Evolutionary conservation across 2,797 vertebrate genomes (phyloP).

Genomic region (Thamnophis elegans): DNA sequence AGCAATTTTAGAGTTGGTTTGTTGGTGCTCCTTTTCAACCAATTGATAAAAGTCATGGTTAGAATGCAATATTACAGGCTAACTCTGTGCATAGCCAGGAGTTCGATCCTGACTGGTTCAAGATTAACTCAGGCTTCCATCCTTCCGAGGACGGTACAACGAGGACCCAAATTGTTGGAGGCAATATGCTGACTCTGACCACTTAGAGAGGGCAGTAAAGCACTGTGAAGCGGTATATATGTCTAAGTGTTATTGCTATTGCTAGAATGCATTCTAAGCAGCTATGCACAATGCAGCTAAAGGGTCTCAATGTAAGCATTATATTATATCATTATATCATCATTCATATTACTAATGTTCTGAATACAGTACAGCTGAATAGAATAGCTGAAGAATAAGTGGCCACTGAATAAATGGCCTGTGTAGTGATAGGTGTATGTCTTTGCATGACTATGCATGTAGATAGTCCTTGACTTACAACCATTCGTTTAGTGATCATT

Average conservation of each 20-base stretch:
- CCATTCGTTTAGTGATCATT: too few species aligned
- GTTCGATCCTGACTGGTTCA: background rate
- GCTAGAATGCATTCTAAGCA: background rate
- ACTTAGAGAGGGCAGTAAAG: background rate
- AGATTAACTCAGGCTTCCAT: background rate
- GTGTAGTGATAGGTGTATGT: background rate
- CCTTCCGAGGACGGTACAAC: background rate
- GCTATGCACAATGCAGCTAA: background rate
- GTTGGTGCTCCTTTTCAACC: background rate
- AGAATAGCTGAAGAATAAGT: too few species aligned
- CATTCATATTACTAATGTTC: background rate
- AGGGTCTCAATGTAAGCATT: too few species aligned
- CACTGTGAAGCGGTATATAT: background rate
- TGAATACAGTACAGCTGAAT: too few species aligned
- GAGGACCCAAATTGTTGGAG: background rate
- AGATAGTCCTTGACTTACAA: too few species aligned
- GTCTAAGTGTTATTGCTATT: background rate
- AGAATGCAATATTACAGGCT: background rate
- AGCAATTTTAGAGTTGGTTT: background rate
- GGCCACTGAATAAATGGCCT: background rate
- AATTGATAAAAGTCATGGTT: background rate
- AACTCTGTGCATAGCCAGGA: background rate
- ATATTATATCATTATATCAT: too few species aligned
- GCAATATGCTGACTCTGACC: background rate
- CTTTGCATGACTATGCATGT: background rate